Evolutionary conservation across 2,113 vertebrate species (phyloP), one percentile per base, ranked within the genome.

Genomic region (Dendropsophus ebraccatus): DNA sequence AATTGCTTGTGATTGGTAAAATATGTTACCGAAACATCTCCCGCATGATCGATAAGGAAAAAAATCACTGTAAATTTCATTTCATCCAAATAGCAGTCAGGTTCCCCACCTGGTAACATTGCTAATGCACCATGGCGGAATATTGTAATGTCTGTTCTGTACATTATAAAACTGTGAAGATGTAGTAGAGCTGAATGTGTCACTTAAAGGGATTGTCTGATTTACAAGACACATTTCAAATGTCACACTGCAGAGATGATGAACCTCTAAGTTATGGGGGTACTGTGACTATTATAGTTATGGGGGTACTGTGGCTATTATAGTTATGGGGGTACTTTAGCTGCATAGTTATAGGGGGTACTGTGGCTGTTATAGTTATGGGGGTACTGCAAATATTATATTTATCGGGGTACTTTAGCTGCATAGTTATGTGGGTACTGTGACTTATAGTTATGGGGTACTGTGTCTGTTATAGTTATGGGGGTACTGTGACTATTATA

Each of bases 11-110:
- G 28, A 52, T 32, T 16, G 62, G 69, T 70, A 72, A 67, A 82
- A 28, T 52, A 54, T 50, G 81, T 56, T 83, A 73, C 81, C 19
- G 23, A 60, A 75, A 84, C 30, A 75, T 84, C 70, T 14, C 35
- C 74, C 58, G n/a, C 13, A 60, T 60, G 37, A 75, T 47, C 70
- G 45, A 75, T 84, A 75, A 47, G 41, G 70, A 75, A 11, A 52
- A 30, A 49, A 75, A 84, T 83, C 50, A 37, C n/a, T 12, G 52
- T 25, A 74, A 83, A 83, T 56, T 21, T 7, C 11, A 60, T 84
- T 62, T 60, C 14, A 45, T 84, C 74, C 37, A 37, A 30, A 72
- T 47, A n/a, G 25, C 10, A 16, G 67, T 25, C 49, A 41, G 80
- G 13, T 69, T 45, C 2, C 21, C 19, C 28, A 56, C 47, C 28